Evolutionary conservation across 2,797 vertebrate species (phyloP).

Genomic region (Alauda arvensis): DNA sequence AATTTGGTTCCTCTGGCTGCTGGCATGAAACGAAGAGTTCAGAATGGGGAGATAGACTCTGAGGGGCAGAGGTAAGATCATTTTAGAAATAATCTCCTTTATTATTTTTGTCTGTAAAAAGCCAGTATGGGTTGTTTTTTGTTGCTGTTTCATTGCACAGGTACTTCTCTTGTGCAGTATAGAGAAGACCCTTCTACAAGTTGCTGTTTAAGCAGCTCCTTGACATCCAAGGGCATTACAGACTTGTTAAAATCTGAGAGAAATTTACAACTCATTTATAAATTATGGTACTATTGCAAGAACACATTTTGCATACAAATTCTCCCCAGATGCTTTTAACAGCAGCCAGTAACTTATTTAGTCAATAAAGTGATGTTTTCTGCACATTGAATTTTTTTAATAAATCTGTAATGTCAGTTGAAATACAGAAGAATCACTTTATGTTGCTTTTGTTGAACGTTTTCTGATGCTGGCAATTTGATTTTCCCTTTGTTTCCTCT

Average conservation of each 20-base stretch:
- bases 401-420: not conserved
- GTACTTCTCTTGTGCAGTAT: fast-evolving
- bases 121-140: not conserved
- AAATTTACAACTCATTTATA: not conserved
- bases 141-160: not conserved
- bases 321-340: slow-evolving; percentile 14
- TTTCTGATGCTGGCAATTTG: not conserved
- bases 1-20: not conserved
- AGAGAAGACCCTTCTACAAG: not conserved
- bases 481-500: slow-evolving; percentile 29
- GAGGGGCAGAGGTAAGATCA: not conserved
- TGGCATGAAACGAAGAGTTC: not conserved
- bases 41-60: not conserved
- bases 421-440: slow-evolving; percentile 6
- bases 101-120: not conserved
- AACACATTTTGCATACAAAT: not conserved
- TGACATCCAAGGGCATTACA: not conserved
- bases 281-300: not conserved
- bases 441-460: not conserved
- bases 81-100: not conserved
- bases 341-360: slow-evolving; percentile 1
- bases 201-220: not conserved
- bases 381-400: not conserved
- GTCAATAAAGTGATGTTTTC: slow-evolving; percentile 9
- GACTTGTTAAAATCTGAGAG: not conserved